A percentile compares a stretch with the other conserved stretches of the same genome.
These are phyloP conservation scores for Drosophila yakuba DNA, from an alignment of 1,140 invertebrate species.

Conservation along the genomic window DNA sequence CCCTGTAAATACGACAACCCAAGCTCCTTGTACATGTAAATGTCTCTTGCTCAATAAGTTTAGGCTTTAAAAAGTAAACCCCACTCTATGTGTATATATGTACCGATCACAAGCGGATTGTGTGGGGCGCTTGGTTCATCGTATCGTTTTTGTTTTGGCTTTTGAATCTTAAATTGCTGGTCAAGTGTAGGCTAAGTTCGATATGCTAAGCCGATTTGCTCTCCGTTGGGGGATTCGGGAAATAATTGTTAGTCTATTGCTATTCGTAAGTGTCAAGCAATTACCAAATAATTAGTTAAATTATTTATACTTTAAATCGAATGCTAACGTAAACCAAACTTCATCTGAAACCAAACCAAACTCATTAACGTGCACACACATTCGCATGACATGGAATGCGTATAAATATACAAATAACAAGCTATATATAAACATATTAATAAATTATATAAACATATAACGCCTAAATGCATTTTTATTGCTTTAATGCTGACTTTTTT, in stretches of 20 bases:
- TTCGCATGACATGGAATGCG: constrained; percentile 42
- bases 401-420: constrained; percentile 51
- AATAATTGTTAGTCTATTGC: constrained; percentile 22
- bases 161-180: constrained; percentile 67
- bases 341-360: constrained; percentile 45
- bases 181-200: constrained; percentile 63
- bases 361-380: constrained; percentile 29
- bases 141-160: constrained; percentile 45
- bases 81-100: constrained; percentile 35
- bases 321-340: constrained; percentile 64
- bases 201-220: constrained; percentile 18
- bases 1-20: constrained; percentile 55
- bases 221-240: neutral
- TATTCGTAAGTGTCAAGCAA: constrained; percentile 56
- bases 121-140: constrained; percentile 28
- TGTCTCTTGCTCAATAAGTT: constrained; percentile 70
- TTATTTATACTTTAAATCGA: constrained; percentile 69
- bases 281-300: constrained; percentile 81
- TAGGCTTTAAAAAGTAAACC: constrained; percentile 38
- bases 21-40: constrained; percentile 48
- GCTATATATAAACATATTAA: constrained; percentile 53
- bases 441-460: constrained; percentile 49
- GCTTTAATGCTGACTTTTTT: too few species aligned
- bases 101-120: constrained; percentile 4
- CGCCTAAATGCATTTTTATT: too few species aligned